phyloP scores from a whole-genome alignment of 2,797 vertebrate genomes.

The Miichthys miiuy region DNA sequence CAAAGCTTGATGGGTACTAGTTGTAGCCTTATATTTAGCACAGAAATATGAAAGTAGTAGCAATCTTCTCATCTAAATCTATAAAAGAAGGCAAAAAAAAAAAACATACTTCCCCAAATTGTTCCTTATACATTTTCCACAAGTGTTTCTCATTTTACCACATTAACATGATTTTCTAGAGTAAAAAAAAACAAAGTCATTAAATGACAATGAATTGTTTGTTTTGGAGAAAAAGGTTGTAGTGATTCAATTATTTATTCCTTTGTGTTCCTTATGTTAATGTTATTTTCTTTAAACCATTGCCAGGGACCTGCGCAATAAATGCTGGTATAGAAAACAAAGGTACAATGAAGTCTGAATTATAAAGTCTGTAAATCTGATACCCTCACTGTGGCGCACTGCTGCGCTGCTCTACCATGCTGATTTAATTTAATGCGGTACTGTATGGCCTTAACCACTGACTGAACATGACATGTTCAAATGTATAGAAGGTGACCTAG shows the following conservation, averaged over 20 bases:
- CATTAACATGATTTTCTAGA: slow-evolving; percentile 1
- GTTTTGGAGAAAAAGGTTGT: neutral
- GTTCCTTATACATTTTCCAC: neutral
- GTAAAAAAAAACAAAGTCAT: neutral
- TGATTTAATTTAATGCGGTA: slow-evolving; percentile 44
- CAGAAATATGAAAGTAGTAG: neutral
- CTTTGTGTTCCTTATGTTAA: slow-evolving; percentile 19
- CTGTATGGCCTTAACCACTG: slow-evolving; percentile 35
- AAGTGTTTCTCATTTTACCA: slow-evolving; percentile 1
- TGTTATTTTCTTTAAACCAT: neutral
- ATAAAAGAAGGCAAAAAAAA: no score
- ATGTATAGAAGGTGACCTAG: slow-evolving; percentile 45
- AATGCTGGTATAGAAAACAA: slow-evolving; percentile 12
- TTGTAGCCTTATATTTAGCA: neutral
- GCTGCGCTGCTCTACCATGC: slow-evolving; percentile 13
- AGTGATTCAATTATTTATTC: slow-evolving; percentile 17
- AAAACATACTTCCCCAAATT: neutral
- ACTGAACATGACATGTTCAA: slow-evolving; percentile 33
- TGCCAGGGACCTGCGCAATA: neutral
- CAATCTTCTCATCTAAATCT: neutral
- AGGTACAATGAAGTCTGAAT: slow-evolving; percentile 3
- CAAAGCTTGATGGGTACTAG: neutral
- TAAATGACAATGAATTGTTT: neutral
- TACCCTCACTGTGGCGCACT: neutral
- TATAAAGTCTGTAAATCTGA: slow-evolving; percentile 16